Base-by-base conservation (phyloP, 2,888 invertebrate species). In the Eurytoma californica region DNA sequence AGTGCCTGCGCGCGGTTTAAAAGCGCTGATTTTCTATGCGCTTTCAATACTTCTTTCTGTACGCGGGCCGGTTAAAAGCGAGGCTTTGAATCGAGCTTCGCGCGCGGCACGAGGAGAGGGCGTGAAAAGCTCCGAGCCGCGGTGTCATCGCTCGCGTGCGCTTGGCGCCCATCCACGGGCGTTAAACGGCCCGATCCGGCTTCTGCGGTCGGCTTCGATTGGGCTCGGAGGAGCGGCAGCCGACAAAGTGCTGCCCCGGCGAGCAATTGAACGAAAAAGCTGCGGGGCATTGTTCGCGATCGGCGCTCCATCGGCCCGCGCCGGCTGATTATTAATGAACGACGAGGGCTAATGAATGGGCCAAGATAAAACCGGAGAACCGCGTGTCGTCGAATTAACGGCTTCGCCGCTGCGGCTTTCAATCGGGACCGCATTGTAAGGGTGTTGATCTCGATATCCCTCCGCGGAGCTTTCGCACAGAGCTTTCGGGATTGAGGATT, bases 171-270 rank as follows among this genome's bases (percentile, higher is more conserved):
- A 63, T 63, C 39, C 55, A 18, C 60, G 49, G 55, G 20, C 58
- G 30, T 30, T 75, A 75, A 75, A 75, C 75, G 75, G 16, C 39
- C 20, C 68, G 58, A 68, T 60, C 75, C 75, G 68, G 68, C 74
- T 75, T 75, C 53, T 75, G 75, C 60, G 75, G 75, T 75, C 47
- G 51, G 66, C n/a, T 61, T 60, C 75, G 75, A 68, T 67, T 75
- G 67, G 39, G 7, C 18, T 58, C 68, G 39, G 5, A 24, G 28
- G 14, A 14, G 9, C 60, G 30, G 30, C 61, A 28, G 39, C 39
- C 39, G 58, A 58, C 58, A 66, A 66, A 60, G 24, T 60, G 49
- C 66, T 20, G 58, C 20, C 3, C 39, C 39, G 61, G 14, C 30
- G 61, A 14, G 30, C 20, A 66, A 49, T 49, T 39, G 47, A 51